Conservation (phyloP, 2,797 vertebrate genomes). For the Phataginus tetradactyla region DNA sequence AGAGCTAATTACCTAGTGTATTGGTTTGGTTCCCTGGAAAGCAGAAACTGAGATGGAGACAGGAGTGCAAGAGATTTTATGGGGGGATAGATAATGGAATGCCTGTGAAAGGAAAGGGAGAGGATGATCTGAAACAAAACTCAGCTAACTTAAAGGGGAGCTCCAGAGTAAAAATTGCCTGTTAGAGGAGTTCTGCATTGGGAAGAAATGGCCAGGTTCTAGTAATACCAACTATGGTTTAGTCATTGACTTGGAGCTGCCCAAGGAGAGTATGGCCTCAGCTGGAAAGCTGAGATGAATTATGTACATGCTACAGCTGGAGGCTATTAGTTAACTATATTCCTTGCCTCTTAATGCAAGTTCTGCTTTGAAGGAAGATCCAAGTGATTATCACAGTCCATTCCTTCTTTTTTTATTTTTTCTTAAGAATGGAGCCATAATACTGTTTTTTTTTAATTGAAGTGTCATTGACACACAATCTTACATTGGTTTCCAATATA, state of each 20-base stretch:
- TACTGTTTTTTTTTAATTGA: too few species aligned
- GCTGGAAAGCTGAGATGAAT: background rate
- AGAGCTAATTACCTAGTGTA: background rate
- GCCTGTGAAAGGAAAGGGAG: background rate
- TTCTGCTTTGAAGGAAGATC: background rate
- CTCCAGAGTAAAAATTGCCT: background rate
- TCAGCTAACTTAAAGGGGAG: background rate
- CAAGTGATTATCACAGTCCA: background rate
- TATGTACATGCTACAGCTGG: background rate
- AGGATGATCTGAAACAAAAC: background rate
- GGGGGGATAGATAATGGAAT: background rate
- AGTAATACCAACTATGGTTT: background rate
- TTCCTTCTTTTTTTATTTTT: background rate
- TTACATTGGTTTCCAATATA: too few species aligned
- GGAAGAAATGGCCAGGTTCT: conserved; percentile 9
- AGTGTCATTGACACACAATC: too few species aligned
- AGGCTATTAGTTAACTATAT: conserved; percentile 14
- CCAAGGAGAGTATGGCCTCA: background rate
- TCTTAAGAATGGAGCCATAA: too few species aligned
- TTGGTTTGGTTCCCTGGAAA: background rate
- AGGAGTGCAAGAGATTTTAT: background rate
- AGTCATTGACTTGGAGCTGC: background rate
- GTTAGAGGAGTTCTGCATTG: background rate
- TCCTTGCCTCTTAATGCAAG: background rate
- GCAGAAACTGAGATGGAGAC: background rate